These are phyloP conservation scores for Apamea epomidion DNA, from an alignment of 2,888 invertebrate genomes.

Conservation along the genomic window DNA sequence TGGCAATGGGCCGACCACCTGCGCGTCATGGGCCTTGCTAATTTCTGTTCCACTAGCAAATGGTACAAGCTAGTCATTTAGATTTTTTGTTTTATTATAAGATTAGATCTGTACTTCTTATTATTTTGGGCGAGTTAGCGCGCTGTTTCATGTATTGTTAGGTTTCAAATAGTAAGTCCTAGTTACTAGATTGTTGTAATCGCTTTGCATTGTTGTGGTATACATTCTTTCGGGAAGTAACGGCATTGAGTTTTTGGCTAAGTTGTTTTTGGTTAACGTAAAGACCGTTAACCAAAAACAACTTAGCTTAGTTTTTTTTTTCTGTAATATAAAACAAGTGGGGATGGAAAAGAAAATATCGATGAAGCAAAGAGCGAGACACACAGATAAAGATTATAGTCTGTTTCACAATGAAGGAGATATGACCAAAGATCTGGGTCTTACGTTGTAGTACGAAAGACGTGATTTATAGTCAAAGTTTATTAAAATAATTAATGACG, in stretches of 20 bases:
- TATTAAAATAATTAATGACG: not conserved
- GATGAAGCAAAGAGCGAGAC: not conserved
- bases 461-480: not conserved
- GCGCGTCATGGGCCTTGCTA: conserved; percentile 53
- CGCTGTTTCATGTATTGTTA: conserved; percentile 58
- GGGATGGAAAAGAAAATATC: not conserved
- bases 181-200: conserved; percentile 35
- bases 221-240: conserved; percentile 4
- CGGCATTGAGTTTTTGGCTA: not conserved
- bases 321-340: too few relatives aligned
- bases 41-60: conserved; percentile 62
- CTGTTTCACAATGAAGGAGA: not conserved
- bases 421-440: not conserved
- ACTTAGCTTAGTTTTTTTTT: too few relatives aligned
- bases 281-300: too few relatives aligned
- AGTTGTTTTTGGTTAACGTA: not conserved
- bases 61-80: conserved; percentile 60
- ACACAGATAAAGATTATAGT: not conserved
- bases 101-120: conserved; percentile 63
- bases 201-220: conserved; percentile 28
- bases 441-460: not conserved
- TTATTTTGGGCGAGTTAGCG: conserved; percentile 57
- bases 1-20: conserved; percentile 34
- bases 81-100: conserved; percentile 60
- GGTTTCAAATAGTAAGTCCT: conserved; percentile 30